Percentiles rank a stretch among this genome's conserved stretches.
These are phyloP conservation scores for Brachyopa scutellaris DNA, from an alignment of 2,888 invertebrate species.

Conservation along the genomic window DNA sequence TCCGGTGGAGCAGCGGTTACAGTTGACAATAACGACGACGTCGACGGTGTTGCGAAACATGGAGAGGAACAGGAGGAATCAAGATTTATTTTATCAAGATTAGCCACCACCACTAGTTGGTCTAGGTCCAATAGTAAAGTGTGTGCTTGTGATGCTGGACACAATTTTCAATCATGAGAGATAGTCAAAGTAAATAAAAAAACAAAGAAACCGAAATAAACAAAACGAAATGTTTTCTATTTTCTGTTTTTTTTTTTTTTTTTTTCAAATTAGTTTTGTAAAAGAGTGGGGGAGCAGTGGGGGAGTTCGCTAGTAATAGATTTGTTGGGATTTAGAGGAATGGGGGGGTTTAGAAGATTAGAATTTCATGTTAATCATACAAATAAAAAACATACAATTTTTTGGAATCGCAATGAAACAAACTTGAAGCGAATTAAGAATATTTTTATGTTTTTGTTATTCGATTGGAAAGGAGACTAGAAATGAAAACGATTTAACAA, in stretches of 20 bases:
- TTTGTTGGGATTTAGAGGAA: constrained; percentile 2
- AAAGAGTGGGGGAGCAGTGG: background rate
- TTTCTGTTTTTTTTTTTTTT: constrained; percentile 41
- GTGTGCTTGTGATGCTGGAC: constrained; percentile 82
- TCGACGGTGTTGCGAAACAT: constrained; percentile 74
- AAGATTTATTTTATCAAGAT: constrained; percentile 82
- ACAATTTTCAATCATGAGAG: constrained; percentile 80
- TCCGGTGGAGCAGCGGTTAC: constrained; percentile 72
- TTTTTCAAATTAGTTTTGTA: constrained; percentile 33
- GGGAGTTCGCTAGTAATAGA: constrained; percentile 5
- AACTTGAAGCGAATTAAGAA: constrained; percentile 66
- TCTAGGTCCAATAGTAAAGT: constrained; percentile 84
- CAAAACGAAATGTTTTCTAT: constrained; percentile 69
- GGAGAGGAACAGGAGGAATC: constrained; percentile 81
- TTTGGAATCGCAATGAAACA: constrained; percentile 68
- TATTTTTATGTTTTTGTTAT: constrained; percentile 38
- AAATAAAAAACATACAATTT: constrained; percentile 62
- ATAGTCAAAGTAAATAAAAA: constrained; percentile 75
- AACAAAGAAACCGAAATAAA: constrained; percentile 75
- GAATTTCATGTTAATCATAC: constrained; percentile 14
- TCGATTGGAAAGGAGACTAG: constrained; percentile 68
- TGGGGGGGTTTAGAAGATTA: too few relatives aligned
- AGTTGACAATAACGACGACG: constrained; percentile 73
- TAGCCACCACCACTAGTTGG: constrained; percentile 83
- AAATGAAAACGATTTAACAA: constrained; percentile 63